Evolutionary conservation across 2,888 invertebrate species (phyloP), one percentile per base, ranked within the genome.

Genomic region (Thymelicus lineola): DNA sequence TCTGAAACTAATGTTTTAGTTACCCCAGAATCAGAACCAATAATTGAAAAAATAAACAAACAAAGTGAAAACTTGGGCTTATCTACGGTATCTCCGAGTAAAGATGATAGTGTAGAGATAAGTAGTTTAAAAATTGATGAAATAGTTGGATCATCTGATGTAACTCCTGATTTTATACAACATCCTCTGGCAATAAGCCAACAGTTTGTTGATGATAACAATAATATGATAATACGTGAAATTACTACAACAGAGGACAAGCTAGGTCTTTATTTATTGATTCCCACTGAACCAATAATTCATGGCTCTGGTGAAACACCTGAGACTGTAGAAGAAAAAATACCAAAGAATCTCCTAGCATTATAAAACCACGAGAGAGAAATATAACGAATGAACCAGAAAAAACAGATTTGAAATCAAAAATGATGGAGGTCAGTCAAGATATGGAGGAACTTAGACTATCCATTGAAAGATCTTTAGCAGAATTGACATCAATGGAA

Each of bases 391-490:
- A 50, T 46, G 79, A 78, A 61, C 77, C 80, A 67, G 89, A 89
- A 77, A 90, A 89, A 73, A 90, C 86, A 6, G 90, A 89, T 75
- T 77, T 91, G 1, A 91, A 90, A 80, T 90, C 91, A 0, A 91
- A 92, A 84, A 89, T 91, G 77, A 85, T 91, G 79, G 92, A 92
- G 80, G 93, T 93, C 0, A 91, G 89, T 73, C 83, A 88, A 78
- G 92, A 91, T 66, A 89, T 93, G 90, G 91, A 93, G 75, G 92
- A 89, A 65, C 77, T 93, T 59, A 85, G 89, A 66, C 64, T 86
- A 17, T 92, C 93, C 0, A 90, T 93, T 69, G 93, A 93, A 79
- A 86, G 83, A 72, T 92, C 93, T 20, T 79, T 93, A 72, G 92
- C 91, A 42, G 93, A 89, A 75, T 78, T 93, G 1, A 87, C 88